Evolutionary conservation across 2,888 invertebrate species (phyloP).

Genomic region (Pimpla rufipes): DNA sequence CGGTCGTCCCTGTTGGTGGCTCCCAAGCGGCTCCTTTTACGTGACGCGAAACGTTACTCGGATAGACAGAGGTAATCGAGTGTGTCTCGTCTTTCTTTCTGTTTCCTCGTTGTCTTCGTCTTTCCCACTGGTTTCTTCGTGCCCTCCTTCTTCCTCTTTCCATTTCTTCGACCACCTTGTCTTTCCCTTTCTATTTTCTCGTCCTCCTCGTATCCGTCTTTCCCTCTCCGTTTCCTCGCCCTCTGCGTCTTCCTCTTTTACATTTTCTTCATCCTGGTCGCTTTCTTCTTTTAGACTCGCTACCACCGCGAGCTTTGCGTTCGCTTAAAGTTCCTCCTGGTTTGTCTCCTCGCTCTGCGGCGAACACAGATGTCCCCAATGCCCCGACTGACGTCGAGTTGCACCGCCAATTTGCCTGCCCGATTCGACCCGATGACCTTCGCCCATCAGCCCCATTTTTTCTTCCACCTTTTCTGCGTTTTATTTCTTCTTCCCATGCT

Average conservation of each 20-base stretch:
- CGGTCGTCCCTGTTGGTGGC: not conserved
- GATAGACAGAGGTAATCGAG: conserved; percentile 55
- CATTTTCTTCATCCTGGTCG: not conserved
- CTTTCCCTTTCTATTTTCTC: too few species aligned
- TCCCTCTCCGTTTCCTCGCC: too few species aligned
- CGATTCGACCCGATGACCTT: not conserved
- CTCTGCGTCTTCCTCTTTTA: not conserved
- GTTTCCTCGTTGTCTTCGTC: not conserved
- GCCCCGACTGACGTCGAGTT: conserved; percentile 13
- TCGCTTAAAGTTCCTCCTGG: not conserved
- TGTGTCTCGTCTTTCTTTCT: conserved; percentile 44
- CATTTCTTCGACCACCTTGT: too few species aligned
- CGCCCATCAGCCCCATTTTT: not conserved
- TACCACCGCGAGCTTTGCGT: conserved; percentile 19
- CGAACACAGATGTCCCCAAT: not conserved
- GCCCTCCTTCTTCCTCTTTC: not conserved
- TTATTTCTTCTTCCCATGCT: not conserved
- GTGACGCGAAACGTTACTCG: conserved; percentile 46
- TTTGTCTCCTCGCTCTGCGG: not conserved
- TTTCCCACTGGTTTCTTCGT: not conserved
- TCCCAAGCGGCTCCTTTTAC: conserved; percentile 48
- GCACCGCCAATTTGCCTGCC: conserved; percentile 34
- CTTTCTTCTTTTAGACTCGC: conserved; percentile 1
- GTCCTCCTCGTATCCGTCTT: too few species aligned
- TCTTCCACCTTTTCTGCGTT: not conserved